A percentile compares a stretch with the other conserved stretches of the same genome.
These are phyloP conservation scores for Drosophila borborema DNA, from an alignment of 2,888 invertebrate species.

Conservation along the genomic window DNA sequence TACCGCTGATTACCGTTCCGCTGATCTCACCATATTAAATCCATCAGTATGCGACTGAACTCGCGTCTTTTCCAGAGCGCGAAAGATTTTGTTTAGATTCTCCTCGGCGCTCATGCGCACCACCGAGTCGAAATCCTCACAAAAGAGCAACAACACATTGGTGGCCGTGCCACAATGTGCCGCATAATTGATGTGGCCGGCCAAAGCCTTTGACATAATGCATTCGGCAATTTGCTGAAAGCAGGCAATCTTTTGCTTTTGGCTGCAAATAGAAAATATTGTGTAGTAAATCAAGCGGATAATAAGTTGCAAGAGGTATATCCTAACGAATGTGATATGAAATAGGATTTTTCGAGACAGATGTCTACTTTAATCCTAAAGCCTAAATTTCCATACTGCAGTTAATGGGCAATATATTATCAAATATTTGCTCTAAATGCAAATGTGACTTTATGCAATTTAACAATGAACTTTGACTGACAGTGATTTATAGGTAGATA, in stretches of 20 bases:
- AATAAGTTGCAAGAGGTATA: background rate
- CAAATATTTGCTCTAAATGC: background rate
- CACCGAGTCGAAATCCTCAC: slow-evolving; percentile 92
- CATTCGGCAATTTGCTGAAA: slow-evolving; percentile 91
- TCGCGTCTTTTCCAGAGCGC: slow-evolving; percentile 89
- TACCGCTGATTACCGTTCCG: slow-evolving; percentile 88
- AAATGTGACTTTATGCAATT: background rate
- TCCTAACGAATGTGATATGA: background rate
- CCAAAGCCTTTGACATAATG: slow-evolving; percentile 86
- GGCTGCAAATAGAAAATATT: slow-evolving; percentile 85
- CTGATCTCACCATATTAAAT: slow-evolving; percentile 92
- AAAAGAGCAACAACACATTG: slow-evolving; percentile 89
- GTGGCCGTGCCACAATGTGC: slow-evolving; percentile 90
- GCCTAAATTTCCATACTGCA: background rate
- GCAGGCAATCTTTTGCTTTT: slow-evolving; percentile 91
- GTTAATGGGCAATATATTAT: background rate
- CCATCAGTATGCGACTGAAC: slow-evolving; percentile 91
- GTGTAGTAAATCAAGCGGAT: background rate
- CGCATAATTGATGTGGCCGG: slow-evolving; percentile 87
- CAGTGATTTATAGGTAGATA: background rate
- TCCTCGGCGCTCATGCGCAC: slow-evolving; percentile 93
- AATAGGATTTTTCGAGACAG: background rate
- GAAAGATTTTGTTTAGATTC: slow-evolving; percentile 91
- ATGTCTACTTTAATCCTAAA: background rate
- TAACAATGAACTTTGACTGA: background rate